Base-by-base conservation (phyloP, 2,113 vertebrate species). In the Origma solitaria region DNA sequence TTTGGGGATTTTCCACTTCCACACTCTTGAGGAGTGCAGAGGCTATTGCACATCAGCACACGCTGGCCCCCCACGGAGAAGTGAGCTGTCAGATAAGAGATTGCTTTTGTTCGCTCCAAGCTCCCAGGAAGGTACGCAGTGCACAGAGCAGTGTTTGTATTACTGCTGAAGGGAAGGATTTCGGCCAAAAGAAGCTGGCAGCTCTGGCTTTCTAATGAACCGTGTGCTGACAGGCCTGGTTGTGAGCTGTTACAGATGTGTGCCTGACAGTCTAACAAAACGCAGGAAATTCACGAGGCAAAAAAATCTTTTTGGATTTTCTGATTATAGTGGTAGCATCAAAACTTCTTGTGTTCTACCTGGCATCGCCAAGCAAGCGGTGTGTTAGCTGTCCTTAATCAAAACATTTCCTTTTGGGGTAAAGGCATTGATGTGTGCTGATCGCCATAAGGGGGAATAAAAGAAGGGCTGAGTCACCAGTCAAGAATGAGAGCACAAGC, bases 191-290 rank as follows among this genome's bases (percentile, higher is more conserved):
- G 88, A 47, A 94, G 65, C 75, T 94, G 90, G 86, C 90, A 94
- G 68, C 42, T 49, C 27, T 16, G 45, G 40, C 23, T 91, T 91
- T 88, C 64, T 89, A 91, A 69, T 68, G 82, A 96, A 49, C 86
- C 40, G 2, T 92, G 64, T 50, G 85, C 92, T 95, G 85, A 95
- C 82, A 90, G 69, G 47, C 86, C 61, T 82, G 69, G 15, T 84
- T 81, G 90, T 92, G 94, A 95, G 70, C 88, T 94, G 62, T 97
- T 93, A 92, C 95, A 97, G 93, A 90, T 95, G 88, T 96, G 92
- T 1, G 1, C 86, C 0, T 25, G 35, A 33, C 76, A 64, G n/a
- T 44, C 88, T 88, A 71, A 96, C 18, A 51, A 84, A 93, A 79
- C 1, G 2, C 60, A 82, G 86, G 83, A 78, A 94, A 88, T 71